Conservation (phyloP, 2,888 invertebrate species). For the Cryptocheilus praepositus region DNA sequence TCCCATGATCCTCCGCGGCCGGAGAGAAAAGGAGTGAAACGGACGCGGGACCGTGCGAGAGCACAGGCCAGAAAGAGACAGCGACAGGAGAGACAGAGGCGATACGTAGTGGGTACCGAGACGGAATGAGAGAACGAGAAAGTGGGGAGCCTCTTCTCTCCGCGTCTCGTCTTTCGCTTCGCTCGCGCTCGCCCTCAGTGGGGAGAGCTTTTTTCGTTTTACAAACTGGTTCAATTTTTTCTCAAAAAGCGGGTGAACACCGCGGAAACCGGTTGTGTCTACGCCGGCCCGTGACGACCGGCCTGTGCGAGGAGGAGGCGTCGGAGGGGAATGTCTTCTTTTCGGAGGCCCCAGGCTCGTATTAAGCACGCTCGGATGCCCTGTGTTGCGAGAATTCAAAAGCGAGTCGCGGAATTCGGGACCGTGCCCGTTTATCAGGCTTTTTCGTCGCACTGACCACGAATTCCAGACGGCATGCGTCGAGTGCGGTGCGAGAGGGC, state of each 20-base stretch:
- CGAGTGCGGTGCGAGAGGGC: too few relatives aligned
- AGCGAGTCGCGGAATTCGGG: too few relatives aligned
- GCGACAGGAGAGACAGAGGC: too few relatives aligned
- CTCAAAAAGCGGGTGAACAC: conserved; percentile 73
- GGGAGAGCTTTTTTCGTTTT: conserved; percentile 73
- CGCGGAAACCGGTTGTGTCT: conserved; percentile 70
- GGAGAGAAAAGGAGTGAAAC: conserved; percentile 37
- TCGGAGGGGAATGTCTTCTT: conserved; percentile 37
- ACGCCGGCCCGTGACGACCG: conserved; percentile 50
- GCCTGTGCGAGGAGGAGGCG: conserved; percentile 23
- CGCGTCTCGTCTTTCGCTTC: conserved; percentile 1
- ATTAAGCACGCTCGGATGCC: conserved; percentile 35
- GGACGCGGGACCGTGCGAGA: conserved; percentile 11
- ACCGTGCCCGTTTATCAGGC: too few relatives aligned
- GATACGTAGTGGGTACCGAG: too few relatives aligned
- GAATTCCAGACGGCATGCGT: too few relatives aligned
- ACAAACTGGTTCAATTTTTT: conserved; percentile 75
- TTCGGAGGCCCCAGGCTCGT: conserved; percentile 44
- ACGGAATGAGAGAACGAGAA: too few relatives aligned
- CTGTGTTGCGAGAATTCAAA: neutral
- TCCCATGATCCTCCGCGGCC: conserved; percentile 57
- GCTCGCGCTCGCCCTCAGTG: conserved; percentile 32
- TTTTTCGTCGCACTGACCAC: too few relatives aligned
- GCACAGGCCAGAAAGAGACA: too few relatives aligned
- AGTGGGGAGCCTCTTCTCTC: neutral